Evolutionary conservation across 2,113 vertebrate species (phyloP), one percentile per base, ranked within the genome.

Genomic region (Eulemur macaco): DNA sequence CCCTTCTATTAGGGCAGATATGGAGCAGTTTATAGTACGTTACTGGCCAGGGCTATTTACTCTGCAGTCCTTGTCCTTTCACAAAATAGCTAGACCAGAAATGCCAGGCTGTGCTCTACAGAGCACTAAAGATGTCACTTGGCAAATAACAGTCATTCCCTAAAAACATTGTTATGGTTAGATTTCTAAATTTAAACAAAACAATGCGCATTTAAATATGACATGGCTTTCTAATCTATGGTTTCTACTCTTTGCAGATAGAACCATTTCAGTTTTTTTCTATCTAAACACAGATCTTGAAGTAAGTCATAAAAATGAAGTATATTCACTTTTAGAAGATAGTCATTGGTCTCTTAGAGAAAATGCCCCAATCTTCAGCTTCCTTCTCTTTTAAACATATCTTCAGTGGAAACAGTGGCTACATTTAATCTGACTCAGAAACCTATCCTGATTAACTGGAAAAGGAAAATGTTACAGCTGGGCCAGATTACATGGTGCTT

Each of bases 251-350:
- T 89, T 58, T 86, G 60, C 8, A 82, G 39, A 66, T 37, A 81
- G n/a, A 91, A 82, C 54, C 25, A 74, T 37, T 39, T 37, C 2
- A 29, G 5, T 14, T 20, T 69, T 68, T 85, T 60, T 7, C 39
- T 84, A 45, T 78, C 34, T 54, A 93, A 95, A 94, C 50, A 86
- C 6, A 86, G 34, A 93, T 73, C 47, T 90, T 76, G 13, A 95
- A 76, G 7, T 47, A 54, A 86, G 21, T 86, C 68, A 86, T 84
- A 84, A 94, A 96, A 90, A 76, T 58, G 8, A 78, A 96, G 25
- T 66, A 71, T 80, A 11, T 21, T 73, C 25, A 88, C 47, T 81
- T 92, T 94, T 64, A 54, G 45, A 94, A 96, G 86, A 94, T 71
- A 82, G 27, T 64, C 76, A 92, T 47, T 85, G 31, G 9, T 77